Conservation (phyloP, 2,888 invertebrate species). For the Trichogramma dendrolimi region DNA sequence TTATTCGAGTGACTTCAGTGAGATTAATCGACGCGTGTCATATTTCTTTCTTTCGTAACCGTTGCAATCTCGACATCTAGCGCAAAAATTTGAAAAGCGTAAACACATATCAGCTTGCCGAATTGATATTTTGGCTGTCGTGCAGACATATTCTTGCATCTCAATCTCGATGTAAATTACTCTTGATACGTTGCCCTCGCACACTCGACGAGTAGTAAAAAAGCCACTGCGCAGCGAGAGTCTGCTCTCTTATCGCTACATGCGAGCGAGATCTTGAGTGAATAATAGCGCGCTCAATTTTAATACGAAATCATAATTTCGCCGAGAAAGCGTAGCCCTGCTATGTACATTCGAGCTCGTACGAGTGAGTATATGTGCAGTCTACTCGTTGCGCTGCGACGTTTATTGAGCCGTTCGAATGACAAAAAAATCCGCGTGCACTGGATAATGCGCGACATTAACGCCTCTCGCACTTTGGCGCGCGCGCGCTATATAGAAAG, state of each 20-base stretch:
- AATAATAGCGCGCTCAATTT: conserved; percentile 13
- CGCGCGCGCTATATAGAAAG: no score
- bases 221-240: no score
- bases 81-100: no score
- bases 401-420: conserved; percentile 9
- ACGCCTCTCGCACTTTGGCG: no score
- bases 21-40: background rate
- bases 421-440: background rate
- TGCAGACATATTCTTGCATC: no score
- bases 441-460: no score
- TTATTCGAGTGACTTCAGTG: background rate
- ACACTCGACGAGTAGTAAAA: no score
- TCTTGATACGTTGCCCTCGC: no score
- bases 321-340: background rate
- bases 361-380: background rate
- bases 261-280: background rate
- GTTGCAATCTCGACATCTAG: no score
- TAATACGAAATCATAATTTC: conserved; percentile 7
- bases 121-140: no score
- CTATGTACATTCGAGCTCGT: background rate
- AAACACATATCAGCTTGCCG: no score
- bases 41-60: background rate
- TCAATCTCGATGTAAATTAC: no score
- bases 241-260: conserved; percentile 4
- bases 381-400: conserved; percentile 5